A percentile compares a stretch with the other conserved stretches of the same genome.
Evolutionary conservation across 2,797 vertebrate species (phyloP).

Genomic region (Paedocypris micromegethes): DNA sequence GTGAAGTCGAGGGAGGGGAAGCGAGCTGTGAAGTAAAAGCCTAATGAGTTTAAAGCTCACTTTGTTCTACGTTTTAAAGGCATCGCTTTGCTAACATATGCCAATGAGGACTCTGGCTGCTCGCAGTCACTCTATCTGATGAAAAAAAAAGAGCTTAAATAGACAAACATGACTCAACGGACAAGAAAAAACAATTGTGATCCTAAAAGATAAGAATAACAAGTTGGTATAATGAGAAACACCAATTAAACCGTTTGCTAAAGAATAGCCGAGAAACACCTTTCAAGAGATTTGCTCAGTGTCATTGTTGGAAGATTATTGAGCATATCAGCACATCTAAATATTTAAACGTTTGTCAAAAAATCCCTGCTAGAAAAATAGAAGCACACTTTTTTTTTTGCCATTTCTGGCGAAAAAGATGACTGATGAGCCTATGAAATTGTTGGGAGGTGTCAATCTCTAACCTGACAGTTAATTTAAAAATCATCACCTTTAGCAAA

Average conservation of each 20-base stretch:
- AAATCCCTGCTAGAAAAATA: background rate
- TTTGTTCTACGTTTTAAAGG: slow-evolving; percentile 33
- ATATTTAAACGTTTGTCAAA: slow-evolving; percentile 16
- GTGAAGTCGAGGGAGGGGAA: slow-evolving; percentile 10
- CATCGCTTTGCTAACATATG: slow-evolving; percentile 15
- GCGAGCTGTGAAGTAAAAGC: slow-evolving; percentile 36
- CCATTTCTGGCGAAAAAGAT: too few species aligned
- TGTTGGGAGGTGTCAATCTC: background rate
- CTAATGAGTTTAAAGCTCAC: slow-evolving; percentile 47
- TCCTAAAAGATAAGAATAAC: slow-evolving; percentile 22
- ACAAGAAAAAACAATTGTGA: slow-evolving; percentile 10
- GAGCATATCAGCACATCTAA: slow-evolving; percentile 19
- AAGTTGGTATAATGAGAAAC: background rate
- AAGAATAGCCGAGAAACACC: slow-evolving; percentile 5
- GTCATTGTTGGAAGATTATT: slow-evolving; percentile 17
- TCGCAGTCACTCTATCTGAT: slow-evolving; percentile 11
- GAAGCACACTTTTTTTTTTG: too few species aligned
- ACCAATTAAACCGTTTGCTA: background rate
- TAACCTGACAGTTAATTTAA: slow-evolving; percentile 16
- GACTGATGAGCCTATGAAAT: background rate
- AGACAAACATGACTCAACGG: slow-evolving; percentile 2
- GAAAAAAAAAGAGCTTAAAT: slow-evolving; percentile 22
- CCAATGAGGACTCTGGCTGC: slow-evolving; percentile 18
- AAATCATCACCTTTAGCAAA: slow-evolving; percentile 30
- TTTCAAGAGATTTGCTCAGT: slow-evolving; percentile 19